Evolutionary conservation across 1,140 invertebrate species (phyloP).

Genomic region (Panulirus ornatus): DNA sequence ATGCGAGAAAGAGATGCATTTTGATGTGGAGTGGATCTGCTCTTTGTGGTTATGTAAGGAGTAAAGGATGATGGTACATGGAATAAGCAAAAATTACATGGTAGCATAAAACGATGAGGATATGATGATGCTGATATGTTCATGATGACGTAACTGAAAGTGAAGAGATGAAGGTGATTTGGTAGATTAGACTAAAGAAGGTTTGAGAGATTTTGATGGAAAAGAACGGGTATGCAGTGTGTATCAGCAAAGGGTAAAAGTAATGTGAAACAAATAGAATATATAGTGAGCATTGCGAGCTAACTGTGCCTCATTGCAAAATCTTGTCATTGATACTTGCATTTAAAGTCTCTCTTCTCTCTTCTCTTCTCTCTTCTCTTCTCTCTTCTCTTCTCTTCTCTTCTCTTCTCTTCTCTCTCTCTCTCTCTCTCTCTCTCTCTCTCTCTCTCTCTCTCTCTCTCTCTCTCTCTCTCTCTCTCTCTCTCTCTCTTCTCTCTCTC

Average conservation of each 20-base stretch:
- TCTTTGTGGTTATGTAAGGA: no score
- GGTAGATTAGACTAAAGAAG: neutral
- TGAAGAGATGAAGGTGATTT: neutral
- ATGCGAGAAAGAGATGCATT: no score
- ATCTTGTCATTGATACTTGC: no score
- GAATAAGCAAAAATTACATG: no score
- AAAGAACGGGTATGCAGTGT: neutral
- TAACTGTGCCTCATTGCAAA: no score
- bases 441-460: neutral
- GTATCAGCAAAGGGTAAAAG: neutral
- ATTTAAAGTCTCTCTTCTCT: neutral
- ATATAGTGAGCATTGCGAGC: neutral
- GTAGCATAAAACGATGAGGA: no score
- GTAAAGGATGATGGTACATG: no score
- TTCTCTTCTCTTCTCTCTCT: constrained; percentile 8
- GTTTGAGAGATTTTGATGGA: neutral
- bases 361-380: neutral
- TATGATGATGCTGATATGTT: no score
- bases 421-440: constrained; percentile 2
- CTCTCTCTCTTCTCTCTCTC: neutral
- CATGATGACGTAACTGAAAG: no score
- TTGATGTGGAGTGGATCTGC: no score
- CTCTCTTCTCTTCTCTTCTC: no score
- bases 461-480: constrained; percentile 22
- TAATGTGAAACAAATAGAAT: neutral